Percentiles rank a stretch among this genome's conserved stretches.
phyloP scores from a whole-genome alignment of 2,113 vertebrate genomes.

The Struthidea cinerea region DNA sequence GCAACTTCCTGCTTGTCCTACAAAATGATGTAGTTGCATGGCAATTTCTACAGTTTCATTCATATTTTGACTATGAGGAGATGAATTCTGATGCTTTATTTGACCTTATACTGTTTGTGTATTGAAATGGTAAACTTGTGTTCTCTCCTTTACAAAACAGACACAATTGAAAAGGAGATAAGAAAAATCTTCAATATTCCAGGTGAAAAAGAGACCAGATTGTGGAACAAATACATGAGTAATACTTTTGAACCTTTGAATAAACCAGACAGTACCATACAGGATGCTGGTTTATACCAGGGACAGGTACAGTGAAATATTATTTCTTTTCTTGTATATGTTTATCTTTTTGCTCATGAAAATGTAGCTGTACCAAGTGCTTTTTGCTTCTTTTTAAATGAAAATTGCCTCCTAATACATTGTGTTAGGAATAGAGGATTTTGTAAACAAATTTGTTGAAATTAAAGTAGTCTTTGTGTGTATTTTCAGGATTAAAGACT shows the following conservation, averaged over 20 bases:
- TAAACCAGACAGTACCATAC: slow-evolving; percentile 98
- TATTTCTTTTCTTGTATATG: background rate
- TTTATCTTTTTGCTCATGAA: background rate
- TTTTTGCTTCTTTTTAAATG: background rate
- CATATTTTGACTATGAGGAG: background rate
- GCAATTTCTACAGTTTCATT: background rate
- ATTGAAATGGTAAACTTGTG: background rate
- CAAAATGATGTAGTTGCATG: background rate
- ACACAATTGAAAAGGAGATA: slow-evolving; percentile 97
- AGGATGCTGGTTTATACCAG: slow-evolving; percentile 96
- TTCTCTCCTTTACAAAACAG: slow-evolving; percentile 71
- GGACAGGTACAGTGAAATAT: slow-evolving; percentile 84
- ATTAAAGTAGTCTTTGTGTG: background rate
- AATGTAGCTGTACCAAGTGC: background rate
- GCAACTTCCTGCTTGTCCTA: background rate
- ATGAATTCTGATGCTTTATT: background rate
- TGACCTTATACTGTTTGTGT: background rate
- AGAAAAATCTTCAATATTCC: slow-evolving; percentile 96
- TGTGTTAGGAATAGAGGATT: background rate
- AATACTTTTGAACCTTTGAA: slow-evolving; percentile 98
- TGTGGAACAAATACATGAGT: slow-evolving; percentile 99
- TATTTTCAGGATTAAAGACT: background rate
- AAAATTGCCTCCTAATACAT: background rate
- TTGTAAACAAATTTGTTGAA: background rate
- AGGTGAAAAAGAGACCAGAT: slow-evolving; percentile 92